Evolutionary conservation across 2,113 vertebrate genomes (phyloP), one percentile per base, ranked within the genome.

Genomic region (Nothoprocta pentlandii): DNA sequence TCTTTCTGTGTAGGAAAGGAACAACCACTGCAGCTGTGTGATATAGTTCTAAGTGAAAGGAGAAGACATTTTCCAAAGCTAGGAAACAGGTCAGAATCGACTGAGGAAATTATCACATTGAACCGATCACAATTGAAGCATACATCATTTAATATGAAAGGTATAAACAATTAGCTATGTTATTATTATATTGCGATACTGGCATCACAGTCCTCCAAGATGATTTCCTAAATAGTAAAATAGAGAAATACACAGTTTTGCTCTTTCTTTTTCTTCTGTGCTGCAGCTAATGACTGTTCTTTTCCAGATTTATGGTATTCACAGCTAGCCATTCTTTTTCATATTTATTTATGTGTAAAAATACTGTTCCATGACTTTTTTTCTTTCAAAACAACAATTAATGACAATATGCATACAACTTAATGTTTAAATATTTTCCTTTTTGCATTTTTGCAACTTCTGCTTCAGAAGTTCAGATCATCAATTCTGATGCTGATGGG

Each of bases 381-480:
- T 90, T 79, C 21, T 73, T 39, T n/a, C 44, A 32, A 19, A 56
- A 28, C 34, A 67, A 80, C 7, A 36, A 34, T 53, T 70, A 53
- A 59, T 75, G 47, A 44, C 9, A 17, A 9, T 78, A 71, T 67
- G 68, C 64, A 82, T 87, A 61, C 28, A 78, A 68, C 39, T 62
- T 49, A 85, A 54, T 68, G 21, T 85, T 46, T 70, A 87, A 80
- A 77, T 30, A 61, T 46, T 56, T 42, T 74, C 26, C 26, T 91
- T 47, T 89, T 78, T 71, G 62, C 85, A 44, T 85, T 95, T 83
- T 90, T 95, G 77, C 56, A 85, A 41, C 26, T 93, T 82, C 77
- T 93, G 73, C 75, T 96, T 83, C 51, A 53, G 51, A 53, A 53
- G 12, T 53, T 53, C 51, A 53, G 25, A 26, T 53, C 51, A 53